A percentile compares a stretch with the other conserved stretches of the same genome.
Conservation (phyloP, 2,797 vertebrate genomes). For the Hyperoplus lanceolatus region DNA sequence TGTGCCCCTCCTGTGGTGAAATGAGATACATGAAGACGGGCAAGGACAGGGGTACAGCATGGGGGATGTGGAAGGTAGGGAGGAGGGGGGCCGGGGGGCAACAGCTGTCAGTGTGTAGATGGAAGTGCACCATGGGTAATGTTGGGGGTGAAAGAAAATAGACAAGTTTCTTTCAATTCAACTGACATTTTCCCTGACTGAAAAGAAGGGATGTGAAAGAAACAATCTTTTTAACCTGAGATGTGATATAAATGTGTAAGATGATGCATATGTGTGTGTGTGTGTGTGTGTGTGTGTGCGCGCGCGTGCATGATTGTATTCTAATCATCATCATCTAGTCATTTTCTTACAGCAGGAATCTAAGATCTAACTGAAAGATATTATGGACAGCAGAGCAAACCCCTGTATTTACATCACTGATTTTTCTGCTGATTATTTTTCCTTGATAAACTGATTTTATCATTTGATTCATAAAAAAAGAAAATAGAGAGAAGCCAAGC, state of each 20-base stretch:
- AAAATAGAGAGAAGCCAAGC: no score
- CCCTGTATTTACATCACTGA: neutral
- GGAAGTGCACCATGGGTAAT: conserved; percentile 35
- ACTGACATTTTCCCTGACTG: conserved; percentile 6
- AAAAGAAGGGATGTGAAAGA: conserved; percentile 32
- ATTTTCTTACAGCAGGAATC: neutral
- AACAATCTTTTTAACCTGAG: conserved; percentile 21
- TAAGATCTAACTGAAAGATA: neutral
- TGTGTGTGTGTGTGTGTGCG: neutral
- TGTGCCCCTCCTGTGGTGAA: conserved; percentile 14
- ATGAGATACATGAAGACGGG: conserved; percentile 27
- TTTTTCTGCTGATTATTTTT: no score
- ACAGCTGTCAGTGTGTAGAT: conserved; percentile 13
- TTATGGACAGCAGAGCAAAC: no score
- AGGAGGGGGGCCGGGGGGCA: neutral
- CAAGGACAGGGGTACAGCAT: conserved; percentile 2
- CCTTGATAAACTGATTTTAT: no score
- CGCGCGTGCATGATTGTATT: neutral
- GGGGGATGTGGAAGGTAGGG: neutral
- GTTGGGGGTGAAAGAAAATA: conserved; percentile 28
- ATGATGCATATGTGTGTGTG: neutral
- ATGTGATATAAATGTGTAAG: conserved; percentile 5
- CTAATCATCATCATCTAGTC: neutral
- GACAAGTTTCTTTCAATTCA: conserved; percentile 17
- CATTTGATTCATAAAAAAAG: no score